Base-by-base conservation (phyloP, 2,888 invertebrate genomes). In the Pasiphila rectangulata region DNA sequence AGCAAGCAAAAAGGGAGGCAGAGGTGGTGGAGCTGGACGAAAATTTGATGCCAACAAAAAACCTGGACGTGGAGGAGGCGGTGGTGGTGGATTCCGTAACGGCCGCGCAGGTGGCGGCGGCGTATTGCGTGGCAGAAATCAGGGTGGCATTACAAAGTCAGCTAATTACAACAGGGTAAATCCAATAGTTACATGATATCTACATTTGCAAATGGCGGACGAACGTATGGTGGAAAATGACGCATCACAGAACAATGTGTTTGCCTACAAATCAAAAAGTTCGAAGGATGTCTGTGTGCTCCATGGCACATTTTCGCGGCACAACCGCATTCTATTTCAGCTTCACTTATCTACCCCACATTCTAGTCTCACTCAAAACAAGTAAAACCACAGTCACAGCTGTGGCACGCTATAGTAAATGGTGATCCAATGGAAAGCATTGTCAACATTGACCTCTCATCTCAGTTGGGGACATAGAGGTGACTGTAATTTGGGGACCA, bases 1-100 rank as follows among this genome's bases (percentile, higher is more conserved):
- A 89, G 93, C 93, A 72, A 94, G 91, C 65, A 95, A 94, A 85
- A 90, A 90, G 52, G 91, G 92, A 54, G 89, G 93, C 57, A 90
- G 92, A 58, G 89, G 91, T 21, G 85, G 90, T 27, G 88, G 85
- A 64, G 90, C 82, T 67, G 90, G 84, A 75, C 83, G 87, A 63
- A 86, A 87, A 63, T 87, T 87, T 67, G 83, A 83, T 61, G 63
- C 64, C 6, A 78, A 69, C 53, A 75, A 69, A 74, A 82, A 79
- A 67, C 68, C 81, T 49, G 81, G 89, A 51, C 84, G 90, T 57
- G 80, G 80, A 42, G 72, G 78, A 36, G 36, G 36, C 15, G 74
- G 83, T 39, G 86, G 85, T 43, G 85, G 81, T 65, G 67, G 81
- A 55, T 80, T 85, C 63, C 85, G 90, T 59, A 91, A 90, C 64